Evolutionary conservation across 2,888 invertebrate species (phyloP).

Genomic region (Polyommatus icarus): DNA sequence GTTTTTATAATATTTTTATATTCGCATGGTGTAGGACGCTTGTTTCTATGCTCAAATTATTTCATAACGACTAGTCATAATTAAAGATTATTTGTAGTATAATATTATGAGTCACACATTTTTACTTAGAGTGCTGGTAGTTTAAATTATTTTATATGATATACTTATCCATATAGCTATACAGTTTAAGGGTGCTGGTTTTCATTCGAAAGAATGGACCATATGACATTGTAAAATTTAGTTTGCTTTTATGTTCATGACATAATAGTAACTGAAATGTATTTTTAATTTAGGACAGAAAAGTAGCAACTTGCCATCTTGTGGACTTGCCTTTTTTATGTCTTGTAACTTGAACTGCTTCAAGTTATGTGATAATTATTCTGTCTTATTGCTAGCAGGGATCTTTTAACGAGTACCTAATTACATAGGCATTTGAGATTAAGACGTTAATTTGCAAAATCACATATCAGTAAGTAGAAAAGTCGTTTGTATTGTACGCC

Average conservation of each 20-base stretch:
- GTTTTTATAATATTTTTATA: slow-evolving; percentile 72
- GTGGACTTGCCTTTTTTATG: slow-evolving; percentile 65
- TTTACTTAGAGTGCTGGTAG: slow-evolving; percentile 57
- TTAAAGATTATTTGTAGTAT: slow-evolving; percentile 65
- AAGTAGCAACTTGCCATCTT: slow-evolving; percentile 67
- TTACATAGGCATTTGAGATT: neutral
- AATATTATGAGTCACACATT: slow-evolving; percentile 54
- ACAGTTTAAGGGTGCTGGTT: slow-evolving; percentile 60
- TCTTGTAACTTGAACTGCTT: slow-evolving; percentile 51
- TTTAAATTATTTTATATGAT: slow-evolving; percentile 60
- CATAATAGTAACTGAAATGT: slow-evolving; percentile 56
- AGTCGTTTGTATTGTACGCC: slow-evolving; percentile 1
- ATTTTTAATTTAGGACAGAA: slow-evolving; percentile 53
- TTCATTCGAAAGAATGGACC: slow-evolving; percentile 57
- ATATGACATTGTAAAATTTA: slow-evolving; percentile 54
- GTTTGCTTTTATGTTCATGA: slow-evolving; percentile 64
- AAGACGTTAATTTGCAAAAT: slow-evolving; percentile 26
- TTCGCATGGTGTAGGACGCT: slow-evolving; percentile 76
- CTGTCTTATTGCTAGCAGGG: neutral
- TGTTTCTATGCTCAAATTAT: slow-evolving; percentile 79
- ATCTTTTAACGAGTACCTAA: slow-evolving; percentile 13
- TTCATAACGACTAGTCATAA: slow-evolving; percentile 79
- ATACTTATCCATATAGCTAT: slow-evolving; percentile 44
- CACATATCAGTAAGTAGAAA: slow-evolving; percentile 25
- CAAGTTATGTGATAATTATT: slow-evolving; percentile 37